Percentiles rank a stretch among this genome's conserved stretches.
Conservation (phyloP, 2,797 vertebrate species). For the Eutrigla gurnardus region DNA sequence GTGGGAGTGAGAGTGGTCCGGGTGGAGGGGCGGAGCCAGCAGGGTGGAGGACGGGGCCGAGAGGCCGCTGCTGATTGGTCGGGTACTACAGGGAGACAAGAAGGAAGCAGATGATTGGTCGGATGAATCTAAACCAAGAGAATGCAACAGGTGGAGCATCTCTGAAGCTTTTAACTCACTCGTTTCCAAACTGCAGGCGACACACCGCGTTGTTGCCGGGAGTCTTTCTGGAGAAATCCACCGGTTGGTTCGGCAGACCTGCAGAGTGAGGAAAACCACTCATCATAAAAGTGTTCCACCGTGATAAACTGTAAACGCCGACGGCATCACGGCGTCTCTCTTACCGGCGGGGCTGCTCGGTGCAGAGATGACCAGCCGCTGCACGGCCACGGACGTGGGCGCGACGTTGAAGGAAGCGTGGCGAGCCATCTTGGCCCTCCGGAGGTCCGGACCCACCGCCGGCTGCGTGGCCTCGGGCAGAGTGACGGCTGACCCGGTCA, state of each 20-base stretch:
- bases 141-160: not conserved
- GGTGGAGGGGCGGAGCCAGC: slow-evolving; percentile 50
- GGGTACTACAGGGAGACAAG: slow-evolving; percentile 23
- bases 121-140: slow-evolving; percentile 21
- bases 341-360: slow-evolving; percentile 89
- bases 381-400: slow-evolving; percentile 71
- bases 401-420: slow-evolving; percentile 84
- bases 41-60: slow-evolving; percentile 38
- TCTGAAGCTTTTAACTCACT: slow-evolving; percentile 80
- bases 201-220: slow-evolving; percentile 70
- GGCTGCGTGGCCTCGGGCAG: slow-evolving; percentile 21
- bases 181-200: slow-evolving; percentile 83
- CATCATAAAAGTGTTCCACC: not conserved
- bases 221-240: slow-evolving; percentile 84
- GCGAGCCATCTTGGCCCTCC: slow-evolving; percentile 80
- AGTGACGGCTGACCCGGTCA: slow-evolving; percentile 8
- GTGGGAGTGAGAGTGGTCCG: slow-evolving; percentile 69
- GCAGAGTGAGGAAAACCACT: not conserved
- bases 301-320: not conserved
- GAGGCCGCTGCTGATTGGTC: slow-evolving; percentile 2
- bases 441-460: slow-evolving; percentile 21
- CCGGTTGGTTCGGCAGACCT: slow-evolving; percentile 74
- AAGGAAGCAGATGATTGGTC: not conserved
- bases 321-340: not conserved
- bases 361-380: slow-evolving; percentile 86